These are phyloP conservation scores for Dioctria rufipes DNA, from an alignment of 2,888 invertebrate genomes.

Conservation along the genomic window DNA sequence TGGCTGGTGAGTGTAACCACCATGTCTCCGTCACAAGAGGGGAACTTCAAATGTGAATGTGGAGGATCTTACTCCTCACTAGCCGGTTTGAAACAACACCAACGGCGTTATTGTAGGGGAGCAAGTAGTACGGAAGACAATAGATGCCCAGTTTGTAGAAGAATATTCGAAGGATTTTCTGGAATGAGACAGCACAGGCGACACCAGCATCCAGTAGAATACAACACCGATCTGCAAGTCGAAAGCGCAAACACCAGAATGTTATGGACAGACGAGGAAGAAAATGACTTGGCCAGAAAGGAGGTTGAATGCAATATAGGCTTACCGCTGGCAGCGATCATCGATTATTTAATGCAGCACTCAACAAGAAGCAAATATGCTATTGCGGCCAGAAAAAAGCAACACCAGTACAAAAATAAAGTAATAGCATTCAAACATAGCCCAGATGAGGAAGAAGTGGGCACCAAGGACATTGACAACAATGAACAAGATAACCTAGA, in stretches of 20 bases:
- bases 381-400: neutral
- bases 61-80: neutral
- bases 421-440: too few relatives aligned
- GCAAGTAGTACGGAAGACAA: neutral
- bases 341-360: neutral
- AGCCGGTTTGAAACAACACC: conserved; percentile 13
- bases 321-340: neutral
- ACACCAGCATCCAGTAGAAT: neutral
- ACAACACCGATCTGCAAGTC: neutral
- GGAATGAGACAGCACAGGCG: too few relatives aligned
- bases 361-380: neutral
- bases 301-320: neutral
- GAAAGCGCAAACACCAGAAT: neutral
- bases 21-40: too few relatives aligned
- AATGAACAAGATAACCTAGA: too few relatives aligned
- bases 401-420: too few relatives aligned
- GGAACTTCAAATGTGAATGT: neutral
- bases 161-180: neutral
- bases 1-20: too few relatives aligned
- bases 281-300: neutral
- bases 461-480: too few relatives aligned
- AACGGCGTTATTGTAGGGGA: neutral
- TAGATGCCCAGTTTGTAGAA: neutral
- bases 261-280: neutral
- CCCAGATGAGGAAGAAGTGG: too few relatives aligned